phyloP scores from a whole-genome alignment of 2,113 vertebrate species.

The Ochotona curzoniae region DNA sequence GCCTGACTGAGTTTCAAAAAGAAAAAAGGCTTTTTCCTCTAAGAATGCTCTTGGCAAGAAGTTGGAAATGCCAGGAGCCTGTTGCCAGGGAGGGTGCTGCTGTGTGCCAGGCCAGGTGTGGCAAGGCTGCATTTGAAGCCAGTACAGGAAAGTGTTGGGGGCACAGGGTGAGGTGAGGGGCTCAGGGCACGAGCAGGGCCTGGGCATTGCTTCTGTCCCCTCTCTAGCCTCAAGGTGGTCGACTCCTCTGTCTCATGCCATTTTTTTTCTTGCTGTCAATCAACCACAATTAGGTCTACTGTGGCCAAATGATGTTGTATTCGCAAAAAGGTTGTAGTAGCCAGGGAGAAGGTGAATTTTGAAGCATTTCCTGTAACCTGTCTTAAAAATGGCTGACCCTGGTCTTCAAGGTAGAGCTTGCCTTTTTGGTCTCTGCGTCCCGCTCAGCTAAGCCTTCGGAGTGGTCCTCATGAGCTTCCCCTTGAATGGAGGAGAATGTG shows the following conservation, averaged over 20 bases:
- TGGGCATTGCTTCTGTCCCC: neutral
- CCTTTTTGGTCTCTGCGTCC: neutral
- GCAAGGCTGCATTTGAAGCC: neutral
- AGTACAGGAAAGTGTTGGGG: neutral
- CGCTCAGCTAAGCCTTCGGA: neutral
- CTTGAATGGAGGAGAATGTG: neutral
- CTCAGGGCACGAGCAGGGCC: neutral
- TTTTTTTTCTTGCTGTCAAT: neutral
- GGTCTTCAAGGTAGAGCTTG: neutral
- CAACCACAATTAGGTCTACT: neutral
- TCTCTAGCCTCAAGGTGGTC: neutral
- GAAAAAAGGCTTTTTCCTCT: slow-evolving; percentile 51
- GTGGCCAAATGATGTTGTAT: neutral
- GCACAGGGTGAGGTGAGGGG: neutral
- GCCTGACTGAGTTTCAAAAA: slow-evolving; percentile 38
- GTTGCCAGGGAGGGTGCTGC: neutral
- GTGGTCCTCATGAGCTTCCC: neutral
- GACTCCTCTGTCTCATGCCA: neutral
- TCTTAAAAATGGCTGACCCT: slow-evolving; percentile 11
- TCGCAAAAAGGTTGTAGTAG: slow-evolving; percentile 10
- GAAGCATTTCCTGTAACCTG: neutral
- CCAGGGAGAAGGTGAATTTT: neutral
- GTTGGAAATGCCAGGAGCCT: slow-evolving; percentile 45
- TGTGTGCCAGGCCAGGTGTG: neutral
- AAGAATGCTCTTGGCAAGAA: neutral